These are phyloP conservation scores for Sminthurinus aureus DNA, from an alignment of 2,888 invertebrate genomes.

Conservation along the genomic window DNA sequence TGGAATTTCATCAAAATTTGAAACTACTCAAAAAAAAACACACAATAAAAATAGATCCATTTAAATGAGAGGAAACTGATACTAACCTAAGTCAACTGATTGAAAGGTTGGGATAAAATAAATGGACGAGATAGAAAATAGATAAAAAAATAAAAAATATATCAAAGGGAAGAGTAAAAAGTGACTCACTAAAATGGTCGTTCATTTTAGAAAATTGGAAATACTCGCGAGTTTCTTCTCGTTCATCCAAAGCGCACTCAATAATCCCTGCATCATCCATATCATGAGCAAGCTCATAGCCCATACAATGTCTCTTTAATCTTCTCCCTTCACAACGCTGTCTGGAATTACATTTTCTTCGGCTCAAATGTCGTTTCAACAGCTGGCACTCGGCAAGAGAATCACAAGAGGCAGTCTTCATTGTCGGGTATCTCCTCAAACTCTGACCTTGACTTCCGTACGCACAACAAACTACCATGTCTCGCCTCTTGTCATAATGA, in stretches of 20 bases:
- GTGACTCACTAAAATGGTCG: slow-evolving; percentile 25
- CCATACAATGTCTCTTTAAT: slow-evolving; percentile 33
- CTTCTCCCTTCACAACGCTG: slow-evolving; percentile 20
- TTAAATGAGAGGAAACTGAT: not conserved
- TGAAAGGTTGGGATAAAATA: not conserved
- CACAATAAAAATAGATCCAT: not conserved
- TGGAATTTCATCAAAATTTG: slow-evolving; percentile 29
- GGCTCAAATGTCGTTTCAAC: slow-evolving; percentile 4
- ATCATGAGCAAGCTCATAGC: slow-evolving; percentile 35
- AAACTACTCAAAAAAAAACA: slow-evolving; percentile 29
- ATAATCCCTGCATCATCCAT: slow-evolving; percentile 41
- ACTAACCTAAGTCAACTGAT: not conserved
- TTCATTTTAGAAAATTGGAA: slow-evolving; percentile 25
- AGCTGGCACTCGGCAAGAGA: slow-evolving; percentile 46
- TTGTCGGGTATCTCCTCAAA: slow-evolving; percentile 33
- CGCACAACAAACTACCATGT: slow-evolving; percentile 18
- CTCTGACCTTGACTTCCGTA: slow-evolving; percentile 25
- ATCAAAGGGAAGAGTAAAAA: not conserved
- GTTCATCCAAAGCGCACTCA: slow-evolving; percentile 24
- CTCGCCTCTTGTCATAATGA: slow-evolving; percentile 18
- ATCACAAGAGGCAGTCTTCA: slow-evolving; percentile 45
- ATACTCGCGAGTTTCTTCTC: slow-evolving; percentile 8
- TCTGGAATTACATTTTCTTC: not conserved
- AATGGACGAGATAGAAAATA: no score
- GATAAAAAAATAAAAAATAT: no score